A percentile compares a stretch with the other conserved stretches of the same genome.
Conservation (phyloP, 2,797 vertebrate genomes). For the Poecilia gillii region DNA sequence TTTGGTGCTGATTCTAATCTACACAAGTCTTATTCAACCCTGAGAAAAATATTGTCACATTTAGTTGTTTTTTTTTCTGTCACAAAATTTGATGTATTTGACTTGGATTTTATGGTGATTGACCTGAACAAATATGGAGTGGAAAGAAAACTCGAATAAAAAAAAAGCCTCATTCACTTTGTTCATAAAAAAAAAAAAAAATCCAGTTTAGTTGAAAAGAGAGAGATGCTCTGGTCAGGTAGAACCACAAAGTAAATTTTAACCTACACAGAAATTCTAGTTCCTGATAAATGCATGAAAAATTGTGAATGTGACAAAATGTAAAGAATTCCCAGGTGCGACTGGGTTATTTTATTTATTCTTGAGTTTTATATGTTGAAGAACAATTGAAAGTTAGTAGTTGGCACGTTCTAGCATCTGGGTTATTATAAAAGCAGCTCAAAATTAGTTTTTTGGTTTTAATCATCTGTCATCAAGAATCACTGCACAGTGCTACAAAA, state of each 20-base stretch:
- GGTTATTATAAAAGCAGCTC: slow-evolving; percentile 7
- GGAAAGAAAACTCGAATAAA: background rate
- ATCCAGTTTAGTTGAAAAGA: background rate
- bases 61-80: background rate
- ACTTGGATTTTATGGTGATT: background rate
- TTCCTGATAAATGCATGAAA: background rate
- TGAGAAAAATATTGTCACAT: slow-evolving; percentile 4
- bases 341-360: background rate
- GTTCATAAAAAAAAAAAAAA: background rate
- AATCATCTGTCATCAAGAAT: slow-evolving; percentile 9
- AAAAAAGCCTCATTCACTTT: background rate
- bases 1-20: slow-evolving; percentile 21
- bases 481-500: slow-evolving; percentile 3
- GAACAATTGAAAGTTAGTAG: background rate
- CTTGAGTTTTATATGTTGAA: background rate
- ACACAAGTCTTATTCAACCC: background rate
- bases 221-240: background rate
- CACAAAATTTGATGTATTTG: background rate
- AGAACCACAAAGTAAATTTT: background rate
- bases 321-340: background rate
- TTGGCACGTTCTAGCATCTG: background rate
- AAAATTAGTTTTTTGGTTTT: slow-evolving; percentile 8
- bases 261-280: background rate
- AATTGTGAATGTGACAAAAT: background rate
- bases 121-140: background rate